Evolutionary conservation across 2,797 vertebrate genomes (phyloP).

Genomic region (Betta splendens): DNA sequence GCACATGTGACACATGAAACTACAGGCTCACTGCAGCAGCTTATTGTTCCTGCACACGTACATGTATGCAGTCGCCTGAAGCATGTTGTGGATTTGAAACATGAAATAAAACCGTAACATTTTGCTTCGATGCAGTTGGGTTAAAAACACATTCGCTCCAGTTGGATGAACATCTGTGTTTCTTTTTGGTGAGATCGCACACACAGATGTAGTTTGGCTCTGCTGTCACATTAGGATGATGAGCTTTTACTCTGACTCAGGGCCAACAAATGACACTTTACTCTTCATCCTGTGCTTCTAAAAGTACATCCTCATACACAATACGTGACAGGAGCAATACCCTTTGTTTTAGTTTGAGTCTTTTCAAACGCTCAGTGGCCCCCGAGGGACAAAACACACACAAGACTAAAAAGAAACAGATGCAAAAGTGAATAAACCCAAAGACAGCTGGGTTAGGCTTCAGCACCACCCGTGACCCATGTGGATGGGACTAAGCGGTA

Average conservation of each 20-base stretch:
- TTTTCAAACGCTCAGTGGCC: not conserved
- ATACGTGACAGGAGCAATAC: not conserved
- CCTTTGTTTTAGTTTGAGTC: not conserved
- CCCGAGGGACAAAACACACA: too few relatives aligned
- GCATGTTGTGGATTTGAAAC: constrained; percentile 5
- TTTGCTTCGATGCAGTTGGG: not conserved
- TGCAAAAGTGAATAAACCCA: too few relatives aligned
- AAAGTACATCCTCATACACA: constrained; percentile 5
- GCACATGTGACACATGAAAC: constrained; percentile 5
- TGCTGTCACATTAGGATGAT: constrained; percentile 14
- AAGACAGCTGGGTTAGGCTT: constrained; percentile 6
- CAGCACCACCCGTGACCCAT: too few relatives aligned
- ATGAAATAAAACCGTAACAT: not conserved
- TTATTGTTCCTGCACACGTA: not conserved
- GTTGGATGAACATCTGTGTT: constrained; percentile 11
- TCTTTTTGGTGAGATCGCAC: not conserved
- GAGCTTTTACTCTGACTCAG: constrained; percentile 17
- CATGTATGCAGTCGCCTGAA: not conserved
- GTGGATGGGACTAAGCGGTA: too few relatives aligned
- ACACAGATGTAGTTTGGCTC: not conserved
- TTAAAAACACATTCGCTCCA: not conserved
- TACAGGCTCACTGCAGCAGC: not conserved
- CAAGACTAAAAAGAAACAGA: too few relatives aligned
- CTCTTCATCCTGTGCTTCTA: not conserved
- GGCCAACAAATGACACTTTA: constrained; percentile 4